Evolutionary conservation across 2,888 invertebrate genomes (phyloP).

Genomic region (Galeopsomyia nigrocyanea): DNA sequence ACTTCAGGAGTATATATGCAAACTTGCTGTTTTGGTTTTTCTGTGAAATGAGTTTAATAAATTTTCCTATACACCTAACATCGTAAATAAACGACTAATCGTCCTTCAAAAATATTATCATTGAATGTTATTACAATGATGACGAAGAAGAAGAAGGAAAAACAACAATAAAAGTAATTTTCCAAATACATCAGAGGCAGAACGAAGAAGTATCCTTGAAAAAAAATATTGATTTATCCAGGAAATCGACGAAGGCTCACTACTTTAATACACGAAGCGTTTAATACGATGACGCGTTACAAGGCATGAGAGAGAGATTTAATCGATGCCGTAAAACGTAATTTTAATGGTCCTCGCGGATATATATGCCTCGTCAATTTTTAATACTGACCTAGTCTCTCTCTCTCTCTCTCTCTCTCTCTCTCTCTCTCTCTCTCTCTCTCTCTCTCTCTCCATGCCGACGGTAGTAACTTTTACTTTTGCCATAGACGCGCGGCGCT

Average conservation of each 20-base stretch:
- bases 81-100: not conserved
- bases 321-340: slow-evolving; percentile 48
- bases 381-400: slow-evolving; percentile 49
- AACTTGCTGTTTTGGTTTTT: too few relatives aligned
- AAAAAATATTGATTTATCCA: slow-evolving; percentile 17
- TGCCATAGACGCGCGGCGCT: slow-evolving; percentile 44
- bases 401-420: slow-evolving; percentile 16
- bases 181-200: not conserved
- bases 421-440: slow-evolving; percentile 33
- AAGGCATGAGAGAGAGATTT: slow-evolving; percentile 41
- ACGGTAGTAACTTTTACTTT: slow-evolving; percentile 47
- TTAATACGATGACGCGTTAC: slow-evolving; percentile 32
- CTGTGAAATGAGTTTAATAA: too few relatives aligned
- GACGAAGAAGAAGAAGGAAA: not conserved
- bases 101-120: not conserved
- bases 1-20: too few relatives aligned
- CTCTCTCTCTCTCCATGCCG: slow-evolving; percentile 7
- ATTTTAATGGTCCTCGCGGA: slow-evolving; percentile 41
- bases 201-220: not conserved
- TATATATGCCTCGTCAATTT: slow-evolving; percentile 39
- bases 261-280: slow-evolving; percentile 21
- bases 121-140: not conserved
- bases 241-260: slow-evolving; percentile 30
- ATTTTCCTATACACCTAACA: not conserved
- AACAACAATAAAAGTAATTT: not conserved